phyloP scores from a whole-genome alignment of 1,140 invertebrate genomes.

The Achroia grisella region DNA sequence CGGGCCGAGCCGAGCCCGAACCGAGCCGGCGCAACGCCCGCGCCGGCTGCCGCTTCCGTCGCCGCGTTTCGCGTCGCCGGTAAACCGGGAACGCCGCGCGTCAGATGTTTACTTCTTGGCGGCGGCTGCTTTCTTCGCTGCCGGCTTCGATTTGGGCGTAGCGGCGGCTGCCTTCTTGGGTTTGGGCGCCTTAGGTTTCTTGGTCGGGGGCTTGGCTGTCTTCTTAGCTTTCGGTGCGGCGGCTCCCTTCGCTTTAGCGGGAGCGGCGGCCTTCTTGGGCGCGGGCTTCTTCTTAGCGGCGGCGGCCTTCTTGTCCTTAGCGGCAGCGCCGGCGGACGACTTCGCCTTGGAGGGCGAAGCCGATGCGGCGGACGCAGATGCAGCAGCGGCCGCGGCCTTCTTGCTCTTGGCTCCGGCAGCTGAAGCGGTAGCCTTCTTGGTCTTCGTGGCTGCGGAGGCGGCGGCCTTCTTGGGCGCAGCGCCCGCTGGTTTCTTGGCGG shows the following conservation, averaged over 20 bases:
- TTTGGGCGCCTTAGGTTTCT: conserved; percentile 44
- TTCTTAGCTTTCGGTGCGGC: too few species aligned
- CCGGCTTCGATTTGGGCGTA: conserved; percentile 32
- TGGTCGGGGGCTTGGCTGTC: conserved; percentile 40
- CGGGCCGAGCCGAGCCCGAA: background rate
- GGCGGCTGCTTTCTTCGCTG: conserved; percentile 35
- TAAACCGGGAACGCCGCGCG: too few species aligned
- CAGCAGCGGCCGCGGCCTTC: conserved; percentile 12
- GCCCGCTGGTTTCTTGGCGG: conserved; percentile 7
- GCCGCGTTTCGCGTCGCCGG: background rate
- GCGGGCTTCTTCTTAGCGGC: conserved; percentile 24
- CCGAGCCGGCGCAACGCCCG: background rate
- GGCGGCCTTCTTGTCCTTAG: conserved; percentile 16
- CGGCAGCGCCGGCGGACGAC: conserved; percentile 9
- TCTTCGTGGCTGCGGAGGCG: conserved; percentile 9
- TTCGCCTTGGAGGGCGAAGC: too few species aligned
- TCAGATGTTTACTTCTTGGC: conserved; percentile 32
- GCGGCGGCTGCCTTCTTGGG: conserved; percentile 42
- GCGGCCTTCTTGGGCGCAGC: conserved; percentile 13
- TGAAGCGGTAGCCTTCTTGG: too few species aligned
- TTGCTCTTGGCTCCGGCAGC: conserved; percentile 14
- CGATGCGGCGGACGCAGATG: too few species aligned
- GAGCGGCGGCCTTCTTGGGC: conserved; percentile 5
- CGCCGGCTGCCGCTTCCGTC: background rate
- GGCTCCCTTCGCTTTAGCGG: conserved; percentile 35